Conservation (phyloP, 2,888 invertebrate genomes). For the Lasioglossum malachurum region DNA sequence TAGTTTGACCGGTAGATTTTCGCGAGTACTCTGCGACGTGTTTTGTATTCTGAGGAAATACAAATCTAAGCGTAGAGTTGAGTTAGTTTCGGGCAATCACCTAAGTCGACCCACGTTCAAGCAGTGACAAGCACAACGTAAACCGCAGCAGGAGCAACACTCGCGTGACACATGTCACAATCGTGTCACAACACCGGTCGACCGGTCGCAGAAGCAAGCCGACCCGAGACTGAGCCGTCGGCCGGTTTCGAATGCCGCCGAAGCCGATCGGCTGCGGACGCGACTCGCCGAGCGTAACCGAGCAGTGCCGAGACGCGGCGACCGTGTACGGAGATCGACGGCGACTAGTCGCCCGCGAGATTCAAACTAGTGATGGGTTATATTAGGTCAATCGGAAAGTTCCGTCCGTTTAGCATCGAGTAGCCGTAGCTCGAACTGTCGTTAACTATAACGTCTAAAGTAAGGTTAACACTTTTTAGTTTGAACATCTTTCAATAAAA, state of each 20-base stretch:
- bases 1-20: neutral
- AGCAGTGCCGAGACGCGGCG: conserved; percentile 17
- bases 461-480: too few relatives aligned
- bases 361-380: conserved; percentile 24
- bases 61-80: neutral
- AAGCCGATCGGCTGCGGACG: conserved; percentile 48
- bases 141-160: conserved; percentile 64
- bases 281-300: conserved; percentile 50
- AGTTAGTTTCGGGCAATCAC: conserved; percentile 59
- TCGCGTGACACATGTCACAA: conserved; percentile 74
- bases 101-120: conserved; percentile 72
- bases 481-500: too few relatives aligned
- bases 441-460: too few relatives aligned
- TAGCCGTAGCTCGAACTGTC: too few relatives aligned
- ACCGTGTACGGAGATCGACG: neutral
- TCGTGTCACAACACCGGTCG: conserved; percentile 65
- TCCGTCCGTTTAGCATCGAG: too few relatives aligned
- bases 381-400: too few relatives aligned
- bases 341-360: conserved; percentile 28
- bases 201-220: conserved; percentile 71
- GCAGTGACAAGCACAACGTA: conserved; percentile 59
- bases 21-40: too few relatives aligned
- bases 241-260: conserved; percentile 59
- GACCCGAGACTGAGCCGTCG: conserved; percentile 71
- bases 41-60: neutral